Base-by-base conservation (phyloP, 2,113 vertebrate species). In the Dipodomys ordii region DNA sequence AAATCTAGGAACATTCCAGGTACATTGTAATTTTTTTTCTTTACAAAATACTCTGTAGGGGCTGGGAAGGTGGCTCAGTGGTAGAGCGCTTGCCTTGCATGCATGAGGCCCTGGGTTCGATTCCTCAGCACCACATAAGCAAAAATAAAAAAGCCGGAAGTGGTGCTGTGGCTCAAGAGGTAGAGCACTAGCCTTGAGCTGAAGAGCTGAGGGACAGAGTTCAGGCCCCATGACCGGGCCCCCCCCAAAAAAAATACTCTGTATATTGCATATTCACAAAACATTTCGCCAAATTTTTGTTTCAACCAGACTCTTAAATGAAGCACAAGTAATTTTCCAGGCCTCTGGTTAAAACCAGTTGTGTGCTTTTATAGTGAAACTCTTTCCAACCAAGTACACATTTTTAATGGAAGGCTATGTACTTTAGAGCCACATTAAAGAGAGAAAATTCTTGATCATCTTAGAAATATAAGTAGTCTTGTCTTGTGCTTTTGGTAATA, bases 361-460 rank as follows among this genome's bases (percentile, higher is more conserved):
- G 12, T 90, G 27, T 91, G 87, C 83, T 35, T 92, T 49, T 89
- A 53, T 85, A 93, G 64, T 89, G 84, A 92, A 90, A 68, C 87
- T 73, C 62, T 87, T 91, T 93, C 39, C 83, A 93, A 92, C 78
- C n/a, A 94, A 93, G 25, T 64, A 57, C 64, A 94, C 72, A 67
- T 92, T 84, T 95, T 86, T 89, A 95, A 85, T 97, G 89, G 73
- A 81, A 84, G 64, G 15, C 95, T 94, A 89, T 89, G 10, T 74
- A 73, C 81, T 88, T 86, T 35, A 79, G 68, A 95, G 46, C 19
- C 87, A 94, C 64, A 82, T 86, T 93, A 76, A 74, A 90, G 82
- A 89, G 35, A 87, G 18, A 35, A 65, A 91, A 84, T 28, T 94
- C 46, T 77, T 81, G 35, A 80, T 84, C 5, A 1, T 83, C 11